Evolutionary conservation across 2,797 vertebrate genomes (phyloP), one percentile per base, ranked within the genome.

Genomic region (Melopsittacus undulatus): DNA sequence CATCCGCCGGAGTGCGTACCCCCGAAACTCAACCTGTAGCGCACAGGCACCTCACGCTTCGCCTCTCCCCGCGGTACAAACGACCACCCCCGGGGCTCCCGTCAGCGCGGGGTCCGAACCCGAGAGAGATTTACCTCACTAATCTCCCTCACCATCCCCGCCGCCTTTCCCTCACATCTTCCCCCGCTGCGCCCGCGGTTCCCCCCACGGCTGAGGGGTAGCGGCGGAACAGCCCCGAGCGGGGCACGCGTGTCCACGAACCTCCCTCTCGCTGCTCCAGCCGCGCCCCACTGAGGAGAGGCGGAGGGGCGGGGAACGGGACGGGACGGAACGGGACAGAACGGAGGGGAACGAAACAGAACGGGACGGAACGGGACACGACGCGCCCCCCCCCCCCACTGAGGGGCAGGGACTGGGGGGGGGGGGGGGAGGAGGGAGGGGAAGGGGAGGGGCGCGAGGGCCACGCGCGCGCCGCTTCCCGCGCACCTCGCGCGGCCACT

Each of bases 401-500:
- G 54, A 62, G 26, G 49, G 49, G 26, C 48, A 26, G 24, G 24
- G 24, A 26, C 24, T 13, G 13, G 48, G 21, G 48, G n/a, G n/a
- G n/a, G n/a, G n/a, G n/a, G n/a, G 13, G 48, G 43, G 19, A 10
- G 45, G 20, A 14, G 14, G 49, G 49, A 14, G 27, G 49, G 27
- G 27, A 19, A 16, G 21, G 23, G 62, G 54, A 42, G n/a, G 24
- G 22, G 63, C 61, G 7, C 52, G 13, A 11, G 24, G 14, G 36
- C 16, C 38, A 56, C 69, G 46, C 51, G 68, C 66, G n/a, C 74
- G 45, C 36, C 77, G 27, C 79, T 89, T 74, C 81, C 94, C 87
- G 85, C 90, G 74, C 92, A 51, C 90, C 90, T 87, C 91, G 56
- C 74, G 36, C 78, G 38, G 32, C 78, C n/a, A 10, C 86, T 76